Percentiles rank a stretch among this genome's conserved stretches.
These are phyloP conservation scores for Marmota monax DNA, from an alignment of 2,113 vertebrate genomes.

Conservation along the genomic window DNA sequence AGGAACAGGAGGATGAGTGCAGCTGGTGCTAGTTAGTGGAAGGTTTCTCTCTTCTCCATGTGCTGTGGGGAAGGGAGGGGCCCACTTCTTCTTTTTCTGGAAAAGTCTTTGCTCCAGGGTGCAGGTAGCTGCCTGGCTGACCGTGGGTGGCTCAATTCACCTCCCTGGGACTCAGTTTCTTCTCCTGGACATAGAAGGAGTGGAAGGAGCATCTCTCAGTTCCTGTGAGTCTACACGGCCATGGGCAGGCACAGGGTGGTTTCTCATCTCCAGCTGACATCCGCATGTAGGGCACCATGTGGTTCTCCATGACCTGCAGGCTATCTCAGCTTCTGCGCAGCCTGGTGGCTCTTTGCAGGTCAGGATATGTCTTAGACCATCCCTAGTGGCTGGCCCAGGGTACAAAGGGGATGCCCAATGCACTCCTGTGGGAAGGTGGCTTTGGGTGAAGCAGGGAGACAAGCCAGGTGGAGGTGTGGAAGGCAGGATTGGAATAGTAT, in stretches of 20 bases:
- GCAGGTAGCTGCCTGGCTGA: background rate
- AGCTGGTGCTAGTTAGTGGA: rapidly evolving
- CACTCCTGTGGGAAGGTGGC: background rate
- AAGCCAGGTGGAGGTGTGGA: rapidly evolving
- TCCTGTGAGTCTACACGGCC: background rate
- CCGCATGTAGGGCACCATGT: rapidly evolving
- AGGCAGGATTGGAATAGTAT: background rate
- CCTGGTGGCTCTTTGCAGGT: background rate
- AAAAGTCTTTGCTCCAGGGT: background rate
- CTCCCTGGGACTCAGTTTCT: background rate
- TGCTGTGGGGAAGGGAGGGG: background rate
- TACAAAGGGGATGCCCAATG: background rate
- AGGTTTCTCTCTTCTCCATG: background rate
- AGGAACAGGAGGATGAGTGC: background rate
- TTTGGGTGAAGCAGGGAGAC: background rate
- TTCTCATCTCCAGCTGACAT: background rate
- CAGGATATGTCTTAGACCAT: background rate
- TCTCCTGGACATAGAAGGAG: background rate
- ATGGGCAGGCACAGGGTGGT: background rate
- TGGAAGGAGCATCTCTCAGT: rapidly evolving
- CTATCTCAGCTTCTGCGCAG: background rate
- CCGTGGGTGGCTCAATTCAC: background rate
- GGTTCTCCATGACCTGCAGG: background rate
- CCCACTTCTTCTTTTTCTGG: background rate
- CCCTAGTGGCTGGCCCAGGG: background rate